Evolutionary conservation across 2,888 invertebrate species (phyloP).

Genomic region (Sericinus montela): DNA sequence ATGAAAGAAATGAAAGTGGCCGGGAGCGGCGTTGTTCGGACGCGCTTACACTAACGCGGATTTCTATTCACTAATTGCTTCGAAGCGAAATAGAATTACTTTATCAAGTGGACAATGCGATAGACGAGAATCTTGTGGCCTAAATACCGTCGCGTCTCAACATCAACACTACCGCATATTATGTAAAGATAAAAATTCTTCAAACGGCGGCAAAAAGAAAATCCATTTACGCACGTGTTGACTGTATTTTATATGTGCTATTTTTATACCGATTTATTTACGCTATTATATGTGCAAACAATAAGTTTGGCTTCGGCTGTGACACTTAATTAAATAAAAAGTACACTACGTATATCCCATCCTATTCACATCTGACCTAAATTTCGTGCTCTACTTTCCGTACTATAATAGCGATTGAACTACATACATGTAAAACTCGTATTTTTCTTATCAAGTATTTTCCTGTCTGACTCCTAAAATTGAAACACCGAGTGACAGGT

Average conservation of each 20-base stretch:
- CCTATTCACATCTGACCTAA: too few relatives aligned
- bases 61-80: slow-evolving; percentile 50
- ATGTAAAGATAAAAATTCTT: slow-evolving; percentile 10
- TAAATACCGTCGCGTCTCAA: slow-evolving; percentile 14
- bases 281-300: too few relatives aligned
- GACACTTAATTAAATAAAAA: too few relatives aligned
- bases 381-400: too few relatives aligned
- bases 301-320: too few relatives aligned
- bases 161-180: slow-evolving; percentile 3
- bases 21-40: slow-evolving; percentile 30
- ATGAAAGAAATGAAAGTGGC: slow-evolving; percentile 48
- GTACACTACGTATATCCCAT: too few relatives aligned
- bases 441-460: too few relatives aligned
- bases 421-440: too few relatives aligned
- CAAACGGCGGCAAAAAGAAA: slow-evolving; percentile 7
- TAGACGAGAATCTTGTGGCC: slow-evolving; percentile 6
- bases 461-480: too few relatives aligned
- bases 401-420: too few relatives aligned
- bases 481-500: too few relatives aligned
- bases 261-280: slow-evolving; percentile 1
- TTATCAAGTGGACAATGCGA: slow-evolving; percentile 21
- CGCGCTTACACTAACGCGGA: slow-evolving; percentile 33
- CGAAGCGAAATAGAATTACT: slow-evolving; percentile 25
- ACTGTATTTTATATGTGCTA: slow-evolving; percentile 11
- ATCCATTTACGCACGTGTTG: slow-evolving; percentile 16